Conservation (phyloP, 2,113 vertebrate species). For the Orycteropus afer region DNA sequence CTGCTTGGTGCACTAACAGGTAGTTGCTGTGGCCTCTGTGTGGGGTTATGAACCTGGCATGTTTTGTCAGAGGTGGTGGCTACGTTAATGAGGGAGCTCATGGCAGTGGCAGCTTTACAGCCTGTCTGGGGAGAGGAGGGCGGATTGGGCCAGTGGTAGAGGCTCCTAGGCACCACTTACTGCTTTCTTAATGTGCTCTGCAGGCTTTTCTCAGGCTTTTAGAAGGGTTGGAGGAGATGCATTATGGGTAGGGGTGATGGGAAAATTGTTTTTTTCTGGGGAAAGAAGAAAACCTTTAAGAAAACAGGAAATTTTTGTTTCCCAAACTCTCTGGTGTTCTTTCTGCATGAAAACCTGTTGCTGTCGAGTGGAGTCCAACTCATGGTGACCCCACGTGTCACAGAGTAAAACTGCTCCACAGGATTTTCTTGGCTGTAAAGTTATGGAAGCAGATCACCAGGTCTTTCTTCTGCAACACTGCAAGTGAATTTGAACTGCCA, state of each 20-base stretch:
- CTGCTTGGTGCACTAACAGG: accelerated
- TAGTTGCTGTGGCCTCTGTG: background rate
- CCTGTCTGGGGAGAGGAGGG: background rate
- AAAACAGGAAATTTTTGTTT: background rate
- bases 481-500: too few relatives aligned
- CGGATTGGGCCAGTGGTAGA: accelerated
- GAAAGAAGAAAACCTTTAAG: background rate
- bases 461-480: too few relatives aligned
- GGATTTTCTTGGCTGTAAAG: too few relatives aligned
- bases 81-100: background rate
- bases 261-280: too few relatives aligned
- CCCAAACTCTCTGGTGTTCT: background rate
- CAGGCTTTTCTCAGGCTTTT: background rate
- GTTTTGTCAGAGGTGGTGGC: background rate
- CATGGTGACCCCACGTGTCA: too few relatives aligned
- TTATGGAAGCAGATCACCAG: too few relatives aligned
- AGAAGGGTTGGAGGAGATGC: background rate
- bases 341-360: background rate
- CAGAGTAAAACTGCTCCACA: too few relatives aligned
- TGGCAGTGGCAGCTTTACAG: background rate
- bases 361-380: too few relatives aligned
- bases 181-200: background rate
- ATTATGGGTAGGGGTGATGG: too few relatives aligned
- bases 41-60: background rate
- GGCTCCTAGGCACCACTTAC: background rate